Evolutionary conservation across 2,797 vertebrate genomes (phyloP), one percentile per base, ranked within the genome.

Genomic region (Sebastes glaucus): DNA sequence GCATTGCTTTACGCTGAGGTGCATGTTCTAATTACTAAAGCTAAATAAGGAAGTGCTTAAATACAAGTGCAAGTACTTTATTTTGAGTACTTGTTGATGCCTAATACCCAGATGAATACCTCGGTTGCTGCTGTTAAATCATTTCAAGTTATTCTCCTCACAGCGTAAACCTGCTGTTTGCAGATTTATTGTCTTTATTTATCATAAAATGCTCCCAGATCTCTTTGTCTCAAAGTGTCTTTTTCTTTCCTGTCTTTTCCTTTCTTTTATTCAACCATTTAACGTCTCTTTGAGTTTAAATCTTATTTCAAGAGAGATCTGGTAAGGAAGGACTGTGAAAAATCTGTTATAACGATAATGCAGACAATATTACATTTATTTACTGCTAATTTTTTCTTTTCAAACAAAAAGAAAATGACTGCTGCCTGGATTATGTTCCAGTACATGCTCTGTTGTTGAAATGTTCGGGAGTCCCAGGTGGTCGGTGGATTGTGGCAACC

Each of bases 71-170:
- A 18, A 81, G 38, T 49, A 0, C 77, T 90, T 86, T 80, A 90
- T 82, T 82, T 64, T 63, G 38, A 87, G 69, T 30, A 86, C 80
- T 77, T 86, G 85, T 87, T 87, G 85, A 91, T 83, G 18, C n/a
- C 22, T 61, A 57, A 65, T 42, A 79, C 68, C 35, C 71, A 65
- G 49, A 74, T 64, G 72, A 84, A 64, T 49, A 70, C 62, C 56
- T 75, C 4, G 6, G 59, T 66, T 61, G 73, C 35, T 87, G 77
- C 55, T 80, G 56, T 56, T 78, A 38, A 69, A 85, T 75, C 62
- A 71, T 64, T 65, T 27, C 20, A 35, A 14, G 65, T 55, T 33
- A 68, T 70, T 49, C 33, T 59, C 74, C 38, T 75, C 73, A 60
- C 78, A 60, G 35, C 18, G 46, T 27, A 71, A 81, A 69, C 61